Evolutionary conservation across 2,888 invertebrate genomes (phyloP).

Genomic region (Ditylenchus weischeri): DNA sequence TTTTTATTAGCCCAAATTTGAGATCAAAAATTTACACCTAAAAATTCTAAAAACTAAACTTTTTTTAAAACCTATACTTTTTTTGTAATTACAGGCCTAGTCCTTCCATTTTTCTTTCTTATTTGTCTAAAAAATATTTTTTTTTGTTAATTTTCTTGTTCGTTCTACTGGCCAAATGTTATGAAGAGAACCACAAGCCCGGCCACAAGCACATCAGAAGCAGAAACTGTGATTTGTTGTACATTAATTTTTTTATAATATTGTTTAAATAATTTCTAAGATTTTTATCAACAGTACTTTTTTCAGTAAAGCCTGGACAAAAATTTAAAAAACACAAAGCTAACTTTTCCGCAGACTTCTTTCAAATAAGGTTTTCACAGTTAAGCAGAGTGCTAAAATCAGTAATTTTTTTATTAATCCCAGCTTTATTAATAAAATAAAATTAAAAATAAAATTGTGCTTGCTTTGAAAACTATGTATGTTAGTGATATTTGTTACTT

Average conservation of each 20-base stretch:
- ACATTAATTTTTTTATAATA: not conserved
- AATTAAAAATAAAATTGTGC: too few species aligned
- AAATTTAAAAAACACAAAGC: too few species aligned
- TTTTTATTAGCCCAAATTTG: too few species aligned
- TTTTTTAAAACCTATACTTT: not conserved
- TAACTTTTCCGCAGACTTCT: too few species aligned
- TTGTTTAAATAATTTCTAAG: not conserved
- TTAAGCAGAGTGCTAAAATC: too few species aligned
- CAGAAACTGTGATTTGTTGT: slow-evolving; percentile 9
- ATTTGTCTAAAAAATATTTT: not conserved
- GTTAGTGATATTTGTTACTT: not conserved
- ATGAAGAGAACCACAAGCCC: not conserved
- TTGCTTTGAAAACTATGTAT: too few species aligned
- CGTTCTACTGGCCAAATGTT: too few species aligned
- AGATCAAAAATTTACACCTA: too few species aligned
- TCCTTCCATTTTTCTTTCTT: not conserved
- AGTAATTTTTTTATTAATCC: too few species aligned
- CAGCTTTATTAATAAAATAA: too few species aligned
- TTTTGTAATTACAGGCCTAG: not conserved
- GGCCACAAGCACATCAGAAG: slow-evolving; percentile 9
- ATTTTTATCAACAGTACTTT: not conserved
- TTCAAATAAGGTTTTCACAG: too few species aligned
- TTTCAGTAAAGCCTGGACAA: too few species aligned
- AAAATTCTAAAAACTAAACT: not conserved
- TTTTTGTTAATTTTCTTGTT: not conserved